These are phyloP conservation scores for Xestoiulus laeticollis DNA, from an alignment of 2,888 invertebrate species.

Conservation along the genomic window DNA sequence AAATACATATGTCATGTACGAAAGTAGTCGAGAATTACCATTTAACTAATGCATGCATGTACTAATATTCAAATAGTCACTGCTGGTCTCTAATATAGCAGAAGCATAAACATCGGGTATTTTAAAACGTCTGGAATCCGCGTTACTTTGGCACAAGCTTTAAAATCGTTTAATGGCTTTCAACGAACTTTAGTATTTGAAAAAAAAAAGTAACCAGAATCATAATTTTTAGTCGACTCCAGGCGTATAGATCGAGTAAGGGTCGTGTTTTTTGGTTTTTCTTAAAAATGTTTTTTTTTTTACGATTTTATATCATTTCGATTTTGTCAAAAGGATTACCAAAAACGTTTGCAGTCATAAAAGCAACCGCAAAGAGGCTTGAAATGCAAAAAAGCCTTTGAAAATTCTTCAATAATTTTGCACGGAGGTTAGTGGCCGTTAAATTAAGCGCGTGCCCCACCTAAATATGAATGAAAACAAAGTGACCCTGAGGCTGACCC, in stretches of 20 bases:
- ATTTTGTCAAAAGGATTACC: not conserved
- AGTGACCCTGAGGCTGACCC: slow-evolving; percentile 31
- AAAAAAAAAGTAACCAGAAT: not conserved
- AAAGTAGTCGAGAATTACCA: too few relatives aligned
- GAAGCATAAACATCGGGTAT: not conserved
- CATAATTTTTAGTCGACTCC: not conserved
- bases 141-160: not conserved
- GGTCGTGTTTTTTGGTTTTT: not conserved
- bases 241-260: not conserved
- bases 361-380: not conserved
- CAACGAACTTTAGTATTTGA: not conserved
- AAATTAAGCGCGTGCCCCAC: slow-evolving; percentile 34
- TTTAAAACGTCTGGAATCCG: not conserved
- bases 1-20: too few relatives aligned
- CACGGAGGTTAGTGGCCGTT: slow-evolving; percentile 19
- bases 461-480: slow-evolving; percentile 29
- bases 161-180: not conserved
- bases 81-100: too few relatives aligned
- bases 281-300: not conserved
- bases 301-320: slow-evolving; percentile 16
- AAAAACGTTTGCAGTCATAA: not conserved
- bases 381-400: not conserved
- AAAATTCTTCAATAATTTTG: not conserved
- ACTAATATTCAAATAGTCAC: too few relatives aligned
- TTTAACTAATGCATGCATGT: too few relatives aligned